Evolutionary conservation across 2,113 vertebrate species (phyloP).

Genomic region (Scartelaos histophorus): DNA sequence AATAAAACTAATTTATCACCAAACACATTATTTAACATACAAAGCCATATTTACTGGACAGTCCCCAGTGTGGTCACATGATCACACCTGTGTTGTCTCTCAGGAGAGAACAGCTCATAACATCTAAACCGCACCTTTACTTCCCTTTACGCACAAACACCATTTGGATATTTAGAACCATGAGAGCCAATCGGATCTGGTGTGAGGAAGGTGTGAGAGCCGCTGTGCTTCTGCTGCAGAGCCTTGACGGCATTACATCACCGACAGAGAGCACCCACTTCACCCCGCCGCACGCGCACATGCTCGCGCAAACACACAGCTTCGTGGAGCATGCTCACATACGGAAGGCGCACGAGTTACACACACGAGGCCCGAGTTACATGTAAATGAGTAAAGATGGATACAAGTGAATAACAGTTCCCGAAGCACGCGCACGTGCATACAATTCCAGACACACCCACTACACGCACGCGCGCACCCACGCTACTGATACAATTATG

Average conservation of each 20-base stretch:
- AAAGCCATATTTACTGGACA: neutral
- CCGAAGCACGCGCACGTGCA: neutral
- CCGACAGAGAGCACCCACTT: conserved; percentile 50
- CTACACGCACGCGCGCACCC: conserved; percentile 7
- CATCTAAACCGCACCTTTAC: neutral
- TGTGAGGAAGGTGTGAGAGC: neutral
- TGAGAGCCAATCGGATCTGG: neutral
- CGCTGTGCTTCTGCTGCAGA: conserved; percentile 69
- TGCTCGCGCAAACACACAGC: conserved; percentile 3
- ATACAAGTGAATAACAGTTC: neutral
- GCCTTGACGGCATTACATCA: conserved; percentile 73
- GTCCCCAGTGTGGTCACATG: neutral
- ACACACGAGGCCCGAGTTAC: neutral
- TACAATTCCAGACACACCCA: conserved; percentile 4
- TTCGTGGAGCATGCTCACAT: neutral
- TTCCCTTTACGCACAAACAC: neutral
- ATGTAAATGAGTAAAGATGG: conserved; percentile 8
- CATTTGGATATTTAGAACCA: neutral
- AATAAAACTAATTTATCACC: neutral
- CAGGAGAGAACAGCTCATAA: neutral
- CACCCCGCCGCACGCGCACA: conserved; percentile 21
- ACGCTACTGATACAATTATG: conserved; percentile 11
- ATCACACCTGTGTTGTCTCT: neutral
- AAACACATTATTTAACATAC: neutral
- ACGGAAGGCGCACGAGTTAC: neutral